These are phyloP conservation scores for Macrophya annulata DNA, from an alignment of 2,888 invertebrate genomes.

Conservation along the genomic window DNA sequence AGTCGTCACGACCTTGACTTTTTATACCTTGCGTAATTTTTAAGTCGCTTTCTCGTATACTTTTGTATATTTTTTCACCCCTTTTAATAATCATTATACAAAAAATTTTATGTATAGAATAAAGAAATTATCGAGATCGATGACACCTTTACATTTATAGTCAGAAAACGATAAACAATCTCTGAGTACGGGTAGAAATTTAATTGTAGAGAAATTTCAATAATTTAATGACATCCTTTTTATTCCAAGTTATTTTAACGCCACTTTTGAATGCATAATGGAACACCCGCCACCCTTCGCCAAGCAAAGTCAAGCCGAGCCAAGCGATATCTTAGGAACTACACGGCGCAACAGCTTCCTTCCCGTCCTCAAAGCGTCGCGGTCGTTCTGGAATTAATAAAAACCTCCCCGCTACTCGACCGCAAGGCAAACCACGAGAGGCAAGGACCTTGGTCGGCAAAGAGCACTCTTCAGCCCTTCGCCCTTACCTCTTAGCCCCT, in stretches of 20 bases:
- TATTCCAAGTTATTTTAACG: constrained; percentile 39
- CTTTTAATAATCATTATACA: no score
- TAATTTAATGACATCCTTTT: constrained; percentile 48
- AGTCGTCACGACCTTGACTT: constrained; percentile 39
- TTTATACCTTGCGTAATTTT: not conserved
- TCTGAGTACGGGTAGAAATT: not conserved
- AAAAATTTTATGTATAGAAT: no score
- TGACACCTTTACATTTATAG: no score
- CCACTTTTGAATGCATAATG: constrained; percentile 46
- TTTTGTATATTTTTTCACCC: not conserved
- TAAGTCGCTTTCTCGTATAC: no score
- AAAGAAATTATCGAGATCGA: not conserved
- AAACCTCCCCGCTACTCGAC: constrained; percentile 42
- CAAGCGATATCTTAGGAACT: constrained; percentile 20
- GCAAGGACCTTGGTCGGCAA: constrained; percentile 38
- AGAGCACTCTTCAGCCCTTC: constrained; percentile 26
- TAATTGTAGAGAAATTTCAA: constrained; percentile 39
- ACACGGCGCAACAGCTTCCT: constrained; percentile 51
- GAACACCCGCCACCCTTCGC: constrained; percentile 1
- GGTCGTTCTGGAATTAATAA: constrained; percentile 52
- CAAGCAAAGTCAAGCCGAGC: not conserved
- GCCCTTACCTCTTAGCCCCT: no score
- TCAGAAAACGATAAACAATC: not conserved
- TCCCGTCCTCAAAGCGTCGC: constrained; percentile 11
- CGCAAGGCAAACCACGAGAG: constrained; percentile 16